phyloP scores from a whole-genome alignment of 2,888 invertebrate species.

The Chrysolina haemoptera region DNA sequence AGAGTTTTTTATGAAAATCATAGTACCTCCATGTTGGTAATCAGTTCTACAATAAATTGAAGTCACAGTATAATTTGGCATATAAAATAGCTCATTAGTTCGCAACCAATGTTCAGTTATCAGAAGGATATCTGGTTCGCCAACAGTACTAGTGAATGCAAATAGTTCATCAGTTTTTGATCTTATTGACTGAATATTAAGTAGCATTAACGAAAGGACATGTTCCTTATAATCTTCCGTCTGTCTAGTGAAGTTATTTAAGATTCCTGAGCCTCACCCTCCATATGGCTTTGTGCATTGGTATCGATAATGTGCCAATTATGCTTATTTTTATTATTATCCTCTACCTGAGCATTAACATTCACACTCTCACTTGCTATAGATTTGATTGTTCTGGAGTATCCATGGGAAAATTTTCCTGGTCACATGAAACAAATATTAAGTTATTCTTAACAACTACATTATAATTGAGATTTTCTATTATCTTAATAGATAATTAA shows the following conservation, averaged over 20 bases:
- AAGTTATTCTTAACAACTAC: slow-evolving; percentile 17
- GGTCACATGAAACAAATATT: slow-evolving; percentile 24
- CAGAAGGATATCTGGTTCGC: slow-evolving; percentile 2
- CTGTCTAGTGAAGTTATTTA: no score
- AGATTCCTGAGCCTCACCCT: no score
- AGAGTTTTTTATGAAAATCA: neutral
- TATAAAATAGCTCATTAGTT: neutral
- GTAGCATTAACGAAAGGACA: neutral
- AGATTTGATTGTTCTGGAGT: no score
- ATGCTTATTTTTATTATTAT: slow-evolving; percentile 12
- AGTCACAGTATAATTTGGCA: no score
- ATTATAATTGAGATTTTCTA: slow-evolving; percentile 19
- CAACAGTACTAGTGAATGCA: neutral
- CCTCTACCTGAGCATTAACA: slow-evolving; percentile 11
- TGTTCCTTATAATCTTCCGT: no score
- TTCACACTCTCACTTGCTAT: no score
- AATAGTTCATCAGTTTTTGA: neutral
- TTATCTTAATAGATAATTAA: slow-evolving; percentile 23
- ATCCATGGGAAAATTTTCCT: slow-evolving; percentile 12
- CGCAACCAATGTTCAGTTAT: neutral
- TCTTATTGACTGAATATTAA: slow-evolving; percentile 2
- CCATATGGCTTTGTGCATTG: no score
- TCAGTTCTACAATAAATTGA: no score
- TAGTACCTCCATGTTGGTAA: neutral
- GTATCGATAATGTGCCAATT: neutral